A percentile compares a stretch with the other conserved stretches of the same genome.
Conservation (phyloP, 23 tunicate species). For the Phallusia fumigata region DNA sequence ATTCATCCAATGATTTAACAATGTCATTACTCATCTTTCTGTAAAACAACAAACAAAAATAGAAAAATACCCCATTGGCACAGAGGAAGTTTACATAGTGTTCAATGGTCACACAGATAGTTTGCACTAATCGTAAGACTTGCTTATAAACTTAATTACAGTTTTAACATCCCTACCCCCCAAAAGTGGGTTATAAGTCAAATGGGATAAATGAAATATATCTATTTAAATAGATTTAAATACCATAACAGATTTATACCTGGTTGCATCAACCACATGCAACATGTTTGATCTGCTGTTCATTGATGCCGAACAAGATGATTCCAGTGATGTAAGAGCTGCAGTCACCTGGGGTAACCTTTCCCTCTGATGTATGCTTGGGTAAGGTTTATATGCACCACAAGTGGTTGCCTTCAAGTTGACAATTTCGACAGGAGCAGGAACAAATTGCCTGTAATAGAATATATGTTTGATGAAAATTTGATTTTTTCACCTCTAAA, state of each 20-base stretch:
- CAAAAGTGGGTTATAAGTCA: too few species aligned
- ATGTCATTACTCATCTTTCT: slow-evolving; percentile 30
- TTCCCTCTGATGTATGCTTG: slow-evolving; percentile 50
- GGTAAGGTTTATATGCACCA: slow-evolving; percentile 66
- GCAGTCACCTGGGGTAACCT: slow-evolving; percentile 36
- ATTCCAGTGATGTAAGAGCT: slow-evolving; percentile 13
- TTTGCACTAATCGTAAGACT: too few species aligned
- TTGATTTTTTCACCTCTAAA: too few species aligned
- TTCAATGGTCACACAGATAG: too few species aligned
- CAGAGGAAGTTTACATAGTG: too few species aligned
- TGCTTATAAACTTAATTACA: too few species aligned
- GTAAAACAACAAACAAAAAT: not conserved
- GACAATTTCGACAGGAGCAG: slow-evolving; percentile 61
- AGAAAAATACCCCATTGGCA: too few species aligned
- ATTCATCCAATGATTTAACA: slow-evolving; percentile 32
- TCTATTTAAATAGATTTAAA: not conserved
- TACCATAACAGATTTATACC: not conserved
- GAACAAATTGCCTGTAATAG: slow-evolving; percentile 37
- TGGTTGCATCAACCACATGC: slow-evolving; percentile 3
- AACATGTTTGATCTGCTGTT: not conserved
- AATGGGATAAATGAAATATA: too few species aligned
- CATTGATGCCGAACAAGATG: not conserved
- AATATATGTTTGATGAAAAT: not conserved
- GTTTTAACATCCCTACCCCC: too few species aligned
- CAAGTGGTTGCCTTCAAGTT: slow-evolving; percentile 60